Percentiles rank a stretch among this genome's conserved stretches.
phyloP scores from a whole-genome alignment of 2,888 invertebrate species.

The Himalopsyche kuldschensis region DNA sequence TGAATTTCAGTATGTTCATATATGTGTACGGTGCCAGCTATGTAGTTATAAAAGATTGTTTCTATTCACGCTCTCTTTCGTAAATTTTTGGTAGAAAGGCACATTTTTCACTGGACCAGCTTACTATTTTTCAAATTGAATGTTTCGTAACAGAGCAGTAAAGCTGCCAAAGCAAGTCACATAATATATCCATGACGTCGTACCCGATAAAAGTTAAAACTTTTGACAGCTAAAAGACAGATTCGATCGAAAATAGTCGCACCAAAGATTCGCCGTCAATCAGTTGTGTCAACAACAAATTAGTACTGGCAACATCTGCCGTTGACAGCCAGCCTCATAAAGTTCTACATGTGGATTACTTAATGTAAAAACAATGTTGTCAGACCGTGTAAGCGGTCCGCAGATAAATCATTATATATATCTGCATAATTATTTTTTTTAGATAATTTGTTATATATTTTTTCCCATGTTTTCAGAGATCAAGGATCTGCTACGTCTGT shows the following conservation, averaged over 20 bases:
- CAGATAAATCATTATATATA: not conserved
- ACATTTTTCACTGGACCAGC: too few relatives aligned
- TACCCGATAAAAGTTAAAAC: not conserved
- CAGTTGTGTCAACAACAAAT: not conserved
- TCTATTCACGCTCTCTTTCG: too few relatives aligned
- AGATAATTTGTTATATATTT: too few relatives aligned
- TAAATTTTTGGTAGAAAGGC: too few relatives aligned
- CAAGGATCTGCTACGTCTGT: too few relatives aligned
- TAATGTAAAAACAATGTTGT: not conserved
- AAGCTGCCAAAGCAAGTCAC: not conserved
- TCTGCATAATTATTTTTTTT: too few relatives aligned
- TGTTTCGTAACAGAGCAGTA: too few relatives aligned
- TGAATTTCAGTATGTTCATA: not conserved
- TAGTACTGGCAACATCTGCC: not conserved
- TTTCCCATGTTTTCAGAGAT: not conserved
- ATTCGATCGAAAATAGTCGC: not conserved
- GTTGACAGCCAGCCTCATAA: not conserved
- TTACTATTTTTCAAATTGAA: too few relatives aligned
- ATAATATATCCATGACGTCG: not conserved
- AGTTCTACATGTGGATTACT: not conserved
- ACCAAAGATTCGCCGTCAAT: not conserved
- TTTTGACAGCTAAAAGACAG: not conserved
- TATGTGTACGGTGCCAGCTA: too few relatives aligned
- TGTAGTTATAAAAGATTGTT: too few relatives aligned
- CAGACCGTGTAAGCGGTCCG: not conserved